These are phyloP conservation scores for Caerostris extrusa DNA, from an alignment of 1,140 invertebrate genomes.

Conservation along the genomic window DNA sequence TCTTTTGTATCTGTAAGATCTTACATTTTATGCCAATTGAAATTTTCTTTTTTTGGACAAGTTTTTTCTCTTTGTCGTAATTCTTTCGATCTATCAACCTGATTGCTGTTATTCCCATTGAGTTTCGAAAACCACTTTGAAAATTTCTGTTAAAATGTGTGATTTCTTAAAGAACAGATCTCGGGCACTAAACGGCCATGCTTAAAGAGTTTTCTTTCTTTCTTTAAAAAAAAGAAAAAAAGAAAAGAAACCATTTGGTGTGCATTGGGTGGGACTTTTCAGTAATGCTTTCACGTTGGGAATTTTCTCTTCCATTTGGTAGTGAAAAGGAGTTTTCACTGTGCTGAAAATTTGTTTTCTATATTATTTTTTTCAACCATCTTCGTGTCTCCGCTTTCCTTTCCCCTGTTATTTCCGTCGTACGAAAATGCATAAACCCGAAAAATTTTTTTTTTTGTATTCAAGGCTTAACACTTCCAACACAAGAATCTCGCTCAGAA, in stretches of 20 bases:
- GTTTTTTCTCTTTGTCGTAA: neutral
- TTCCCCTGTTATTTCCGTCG: neutral
- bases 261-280: neutral
- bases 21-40: neutral
- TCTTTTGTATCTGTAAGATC: neutral
- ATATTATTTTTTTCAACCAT: neutral
- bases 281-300: conserved; percentile 39
- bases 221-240: neutral
- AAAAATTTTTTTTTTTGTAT: neutral
- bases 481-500: neutral
- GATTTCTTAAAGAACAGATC: neutral
- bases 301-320: conserved; percentile 36
- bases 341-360: neutral
- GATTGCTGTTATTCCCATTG: neutral
- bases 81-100: neutral
- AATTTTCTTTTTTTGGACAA: neutral
- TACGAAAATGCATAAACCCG: conserved; percentile 24
- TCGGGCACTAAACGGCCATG: neutral
- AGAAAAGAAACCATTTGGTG: neutral
- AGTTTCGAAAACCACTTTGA: neutral
- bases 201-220: neutral
- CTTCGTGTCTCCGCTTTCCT: neutral
- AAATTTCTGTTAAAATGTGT: neutral
- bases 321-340: conserved; percentile 14
- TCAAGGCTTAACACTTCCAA: neutral